Evolutionary conservation across 2,113 vertebrate species (phyloP).

Genomic region (Dasyprocta punctata): DNA sequence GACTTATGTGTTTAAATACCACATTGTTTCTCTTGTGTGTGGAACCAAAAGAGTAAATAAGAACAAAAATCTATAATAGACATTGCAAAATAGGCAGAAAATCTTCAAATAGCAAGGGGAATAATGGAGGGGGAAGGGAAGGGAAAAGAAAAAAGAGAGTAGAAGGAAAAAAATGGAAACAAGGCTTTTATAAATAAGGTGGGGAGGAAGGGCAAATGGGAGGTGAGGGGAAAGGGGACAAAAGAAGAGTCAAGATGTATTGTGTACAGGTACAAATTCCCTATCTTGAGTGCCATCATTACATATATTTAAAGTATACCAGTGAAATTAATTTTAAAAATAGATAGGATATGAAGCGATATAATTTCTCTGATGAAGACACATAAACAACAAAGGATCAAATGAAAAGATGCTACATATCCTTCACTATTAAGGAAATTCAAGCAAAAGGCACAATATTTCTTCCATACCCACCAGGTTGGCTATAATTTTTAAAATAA

Average conservation of each 20-base stretch:
- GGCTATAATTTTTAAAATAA: not conserved
- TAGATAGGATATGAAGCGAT: not conserved
- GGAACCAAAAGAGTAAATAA: not conserved
- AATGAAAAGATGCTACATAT: not conserved
- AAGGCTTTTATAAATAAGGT: not conserved
- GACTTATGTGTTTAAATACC: not conserved
- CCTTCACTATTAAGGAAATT: not conserved
- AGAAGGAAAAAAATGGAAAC: not conserved
- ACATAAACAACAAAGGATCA: not conserved
- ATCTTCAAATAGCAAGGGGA: not conserved
- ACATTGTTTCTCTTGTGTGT: not conserved
- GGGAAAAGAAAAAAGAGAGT: not conserved
- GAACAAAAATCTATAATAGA: no score
- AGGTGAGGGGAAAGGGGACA: not conserved
- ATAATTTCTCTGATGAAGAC: not conserved
- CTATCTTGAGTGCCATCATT: not conserved
- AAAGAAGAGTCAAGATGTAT: not conserved
- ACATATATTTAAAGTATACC: no score
- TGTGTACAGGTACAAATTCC: not conserved
- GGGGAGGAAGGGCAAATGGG: not conserved
- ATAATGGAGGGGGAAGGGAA: not conserved
- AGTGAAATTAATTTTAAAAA: no score
- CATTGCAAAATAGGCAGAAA: not conserved
- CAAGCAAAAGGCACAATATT: not conserved
- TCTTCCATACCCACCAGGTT: not conserved